These are phyloP conservation scores for Hydropsyche betteni DNA, from an alignment of 2,888 invertebrate species.

Conservation along the genomic window DNA sequence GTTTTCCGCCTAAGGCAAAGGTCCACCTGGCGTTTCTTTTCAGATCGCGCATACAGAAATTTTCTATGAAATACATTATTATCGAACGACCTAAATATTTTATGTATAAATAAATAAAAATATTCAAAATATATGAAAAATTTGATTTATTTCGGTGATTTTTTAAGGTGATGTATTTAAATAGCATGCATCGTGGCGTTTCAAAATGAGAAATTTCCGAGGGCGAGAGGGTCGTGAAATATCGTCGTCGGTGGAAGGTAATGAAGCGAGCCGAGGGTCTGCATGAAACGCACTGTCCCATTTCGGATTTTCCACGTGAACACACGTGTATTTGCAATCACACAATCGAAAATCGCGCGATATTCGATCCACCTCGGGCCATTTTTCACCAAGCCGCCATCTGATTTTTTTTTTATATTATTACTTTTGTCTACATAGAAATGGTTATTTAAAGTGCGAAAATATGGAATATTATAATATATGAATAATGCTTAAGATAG, in stretches of 20 bases:
- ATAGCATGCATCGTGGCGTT: slow-evolving; percentile 36
- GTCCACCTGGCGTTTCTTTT: too few relatives aligned
- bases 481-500: too few relatives aligned
- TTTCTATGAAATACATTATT: too few relatives aligned
- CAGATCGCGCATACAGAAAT: too few relatives aligned
- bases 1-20: slow-evolving; percentile 10
- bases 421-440: too few relatives aligned
- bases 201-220: slow-evolving; percentile 33
- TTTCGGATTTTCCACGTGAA: slow-evolving; percentile 45
- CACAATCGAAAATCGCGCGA: slow-evolving; percentile 40
- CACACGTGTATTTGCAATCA: slow-evolving; percentile 41
- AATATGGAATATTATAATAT: too few relatives aligned
- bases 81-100: too few relatives aligned
- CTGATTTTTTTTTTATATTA: neutral
- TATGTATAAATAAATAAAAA: too few relatives aligned
- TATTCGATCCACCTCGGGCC: slow-evolving; percentile 33
- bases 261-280: slow-evolving; percentile 37
- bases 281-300: slow-evolving; percentile 37
- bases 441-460: too few relatives aligned
- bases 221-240: slow-evolving; percentile 12
- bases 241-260: slow-evolving; percentile 31
- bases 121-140: too few relatives aligned
- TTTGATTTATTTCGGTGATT: too few relatives aligned
- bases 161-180: too few relatives aligned
- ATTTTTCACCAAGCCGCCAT: neutral